phyloP scores from a whole-genome alignment of 2,797 vertebrate genomes.

The Molossus molossus region DNA sequence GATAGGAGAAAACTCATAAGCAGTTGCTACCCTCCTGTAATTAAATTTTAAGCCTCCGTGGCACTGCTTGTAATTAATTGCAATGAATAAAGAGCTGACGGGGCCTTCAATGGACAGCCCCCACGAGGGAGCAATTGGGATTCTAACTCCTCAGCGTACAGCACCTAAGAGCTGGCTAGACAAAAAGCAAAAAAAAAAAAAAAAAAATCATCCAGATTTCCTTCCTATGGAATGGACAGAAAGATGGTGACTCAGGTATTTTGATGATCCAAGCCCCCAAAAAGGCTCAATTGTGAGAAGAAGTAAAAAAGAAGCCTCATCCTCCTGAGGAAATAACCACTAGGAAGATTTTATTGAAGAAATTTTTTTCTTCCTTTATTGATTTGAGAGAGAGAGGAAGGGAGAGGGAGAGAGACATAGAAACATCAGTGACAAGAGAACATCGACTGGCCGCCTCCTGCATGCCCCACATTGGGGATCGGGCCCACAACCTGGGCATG shows the following conservation, averaged over 20 bases:
- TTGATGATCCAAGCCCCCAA: neutral
- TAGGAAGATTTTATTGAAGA: neutral
- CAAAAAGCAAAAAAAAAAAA: neutral
- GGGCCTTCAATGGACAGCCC: neutral
- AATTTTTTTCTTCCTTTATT: no score
- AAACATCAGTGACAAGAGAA: no score
- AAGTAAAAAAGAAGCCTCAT: neutral
- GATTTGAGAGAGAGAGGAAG: no score
- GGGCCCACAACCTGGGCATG: no score
- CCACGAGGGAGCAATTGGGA: neutral
- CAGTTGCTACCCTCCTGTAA: neutral
- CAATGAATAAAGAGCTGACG: neutral
- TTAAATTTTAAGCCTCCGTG: neutral
- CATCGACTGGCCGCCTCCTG: no score
- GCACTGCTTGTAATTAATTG: neutral
- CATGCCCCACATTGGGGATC: no score
- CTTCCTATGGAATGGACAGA: neutral
- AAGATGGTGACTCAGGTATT: neutral
- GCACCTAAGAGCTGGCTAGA: neutral
- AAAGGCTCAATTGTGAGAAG: neutral
- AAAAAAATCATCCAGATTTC: neutral
- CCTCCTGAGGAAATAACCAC: neutral
- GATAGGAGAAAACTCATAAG: neutral
- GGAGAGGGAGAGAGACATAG: no score
- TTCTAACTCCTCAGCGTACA: neutral